Evolutionary conservation across 1,140 invertebrate species (phyloP).

Genomic region (Nasonia giraulti): DNA sequence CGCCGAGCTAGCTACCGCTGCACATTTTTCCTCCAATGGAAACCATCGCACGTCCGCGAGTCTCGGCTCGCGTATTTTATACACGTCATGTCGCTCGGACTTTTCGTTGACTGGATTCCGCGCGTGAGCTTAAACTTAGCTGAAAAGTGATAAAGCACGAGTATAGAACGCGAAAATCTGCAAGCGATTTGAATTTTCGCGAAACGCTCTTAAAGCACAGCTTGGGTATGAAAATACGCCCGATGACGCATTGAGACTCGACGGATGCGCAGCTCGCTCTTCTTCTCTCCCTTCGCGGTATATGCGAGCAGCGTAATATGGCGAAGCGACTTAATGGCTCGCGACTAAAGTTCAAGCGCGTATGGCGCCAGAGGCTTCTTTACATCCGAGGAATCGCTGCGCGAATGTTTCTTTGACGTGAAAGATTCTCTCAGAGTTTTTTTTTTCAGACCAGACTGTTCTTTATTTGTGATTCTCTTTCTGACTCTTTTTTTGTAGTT

Average conservation of each 20-base stretch:
- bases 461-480: neutral
- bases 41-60: constrained; percentile 10
- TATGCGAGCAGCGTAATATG: constrained; percentile 52
- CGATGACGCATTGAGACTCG: constrained; percentile 44
- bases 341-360: constrained; percentile 63
- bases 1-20: constrained; percentile 9
- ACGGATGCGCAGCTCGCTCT: constrained; percentile 4
- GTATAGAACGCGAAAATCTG: constrained; percentile 13
- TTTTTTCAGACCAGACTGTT: constrained; percentile 21
- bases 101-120: constrained; percentile 28
- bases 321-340: constrained; percentile 65
- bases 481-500: constrained; percentile 17
- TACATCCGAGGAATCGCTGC: neutral
- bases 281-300: neutral
- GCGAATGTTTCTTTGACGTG: neutral
- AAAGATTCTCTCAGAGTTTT: constrained; percentile 6
- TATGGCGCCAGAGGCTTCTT: constrained; percentile 48
- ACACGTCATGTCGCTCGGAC: neutral
- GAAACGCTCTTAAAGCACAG: neutral
- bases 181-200: constrained; percentile 25
- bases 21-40: constrained; percentile 48
- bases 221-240: constrained; percentile 46
- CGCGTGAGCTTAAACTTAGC: neutral
- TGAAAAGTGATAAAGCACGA: neutral
- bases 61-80: constrained; percentile 45